phyloP scores from a whole-genome alignment of 2,113 vertebrate genomes.

The Nettapus auritus region DNA sequence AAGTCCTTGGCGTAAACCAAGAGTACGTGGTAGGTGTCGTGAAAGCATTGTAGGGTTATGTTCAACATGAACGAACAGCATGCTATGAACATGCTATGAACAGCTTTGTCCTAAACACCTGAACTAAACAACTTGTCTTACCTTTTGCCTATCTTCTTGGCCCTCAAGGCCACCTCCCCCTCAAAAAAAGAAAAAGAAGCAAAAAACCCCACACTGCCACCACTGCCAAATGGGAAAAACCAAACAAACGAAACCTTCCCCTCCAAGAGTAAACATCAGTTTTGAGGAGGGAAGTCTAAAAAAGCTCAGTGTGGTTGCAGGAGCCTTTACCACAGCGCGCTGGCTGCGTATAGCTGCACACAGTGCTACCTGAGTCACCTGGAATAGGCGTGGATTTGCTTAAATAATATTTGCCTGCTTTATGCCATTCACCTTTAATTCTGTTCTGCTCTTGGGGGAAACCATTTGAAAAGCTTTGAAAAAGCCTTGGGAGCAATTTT shows the following conservation, averaged over 20 bases:
- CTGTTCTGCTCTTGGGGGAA: not conserved
- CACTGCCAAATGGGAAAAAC: no score
- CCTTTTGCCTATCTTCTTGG: not conserved
- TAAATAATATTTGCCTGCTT: not conserved
- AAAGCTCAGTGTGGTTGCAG: rapidly evolving
- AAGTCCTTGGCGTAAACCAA: not conserved
- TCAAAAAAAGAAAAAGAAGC: not conserved
- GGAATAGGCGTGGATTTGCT: not conserved
- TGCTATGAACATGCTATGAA: not conserved
- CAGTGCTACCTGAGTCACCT: not conserved
- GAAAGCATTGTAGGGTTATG: not conserved
- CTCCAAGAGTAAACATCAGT: rapidly evolving
- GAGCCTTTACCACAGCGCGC: not conserved
- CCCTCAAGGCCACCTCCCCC: not conserved
- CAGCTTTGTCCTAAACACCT: not conserved
- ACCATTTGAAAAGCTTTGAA: not conserved
- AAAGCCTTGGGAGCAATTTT: not conserved
- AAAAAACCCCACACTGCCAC: no score
- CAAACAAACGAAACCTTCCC: no score
- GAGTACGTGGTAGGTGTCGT: rapidly evolving
- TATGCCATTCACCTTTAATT: not conserved
- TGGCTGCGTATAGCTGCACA: not conserved
- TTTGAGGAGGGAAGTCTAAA: not conserved
- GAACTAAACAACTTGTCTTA: not conserved
- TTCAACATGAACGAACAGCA: not conserved